Conservation (phyloP, 1,140 invertebrate species). For the Drosophila parvula region DNA sequence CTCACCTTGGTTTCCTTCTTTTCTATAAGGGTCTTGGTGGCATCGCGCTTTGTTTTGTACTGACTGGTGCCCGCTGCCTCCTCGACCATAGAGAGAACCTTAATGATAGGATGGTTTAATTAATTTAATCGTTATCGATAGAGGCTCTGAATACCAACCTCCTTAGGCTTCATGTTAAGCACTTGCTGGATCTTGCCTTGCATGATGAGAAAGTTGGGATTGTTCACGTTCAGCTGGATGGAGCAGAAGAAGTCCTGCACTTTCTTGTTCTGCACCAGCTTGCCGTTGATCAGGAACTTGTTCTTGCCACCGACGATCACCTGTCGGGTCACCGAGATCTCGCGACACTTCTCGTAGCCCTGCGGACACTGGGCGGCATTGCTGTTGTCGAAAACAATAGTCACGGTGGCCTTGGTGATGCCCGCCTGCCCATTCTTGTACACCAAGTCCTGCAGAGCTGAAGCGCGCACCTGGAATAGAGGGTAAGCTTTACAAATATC, state of each 20-base stretch:
- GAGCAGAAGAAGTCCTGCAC: conserved; percentile 98
- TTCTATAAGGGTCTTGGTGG: conserved; percentile 94
- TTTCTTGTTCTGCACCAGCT: conserved; percentile 93
- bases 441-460: conserved; percentile 96
- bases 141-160: conserved; percentile 86
- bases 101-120: neutral
- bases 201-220: conserved; percentile 99
- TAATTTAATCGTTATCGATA: neutral
- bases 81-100: conserved; percentile 99
- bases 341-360: conserved; percentile 96
- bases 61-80: conserved; percentile 99
- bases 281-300: conserved; percentile 98
- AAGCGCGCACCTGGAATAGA: conserved; percentile 91
- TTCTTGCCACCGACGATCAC: conserved; percentile 92
- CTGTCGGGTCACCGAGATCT: conserved; percentile 97
- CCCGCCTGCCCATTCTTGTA: conserved; percentile 99
- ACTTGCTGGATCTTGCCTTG: conserved; percentile 99
- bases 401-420: conserved; percentile 97
- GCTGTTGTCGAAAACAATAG: conserved; percentile 97
- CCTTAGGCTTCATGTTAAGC: conserved; percentile 98
- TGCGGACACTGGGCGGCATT: conserved; percentile 93
- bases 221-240: conserved; percentile 99
- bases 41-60: conserved; percentile 97
- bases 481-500: neutral
- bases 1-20: conserved; percentile 97